Conservation (phyloP, 1,140 invertebrate genomes). For the Meloidogyne hapla region DNA sequence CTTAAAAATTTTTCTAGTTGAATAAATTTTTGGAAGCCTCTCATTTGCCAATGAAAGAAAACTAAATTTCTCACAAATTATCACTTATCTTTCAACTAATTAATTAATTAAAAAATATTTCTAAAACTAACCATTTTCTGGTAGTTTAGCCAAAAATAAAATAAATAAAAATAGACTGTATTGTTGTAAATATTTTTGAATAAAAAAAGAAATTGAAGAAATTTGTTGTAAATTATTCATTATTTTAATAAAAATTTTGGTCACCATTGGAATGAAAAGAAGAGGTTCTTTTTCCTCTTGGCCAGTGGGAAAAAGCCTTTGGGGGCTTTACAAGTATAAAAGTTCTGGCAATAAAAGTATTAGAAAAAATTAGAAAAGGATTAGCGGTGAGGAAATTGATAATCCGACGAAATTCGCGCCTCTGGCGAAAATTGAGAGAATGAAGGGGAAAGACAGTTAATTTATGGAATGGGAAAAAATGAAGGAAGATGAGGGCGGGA, state of each 20-base stretch:
- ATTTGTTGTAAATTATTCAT: background rate
- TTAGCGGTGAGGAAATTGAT: conserved; percentile 16
- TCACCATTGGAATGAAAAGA: background rate
- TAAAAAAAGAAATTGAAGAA: conserved; percentile 6
- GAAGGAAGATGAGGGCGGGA: background rate
- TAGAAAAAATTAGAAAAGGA: conserved; percentile 1
- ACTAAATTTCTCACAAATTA: too few relatives aligned
- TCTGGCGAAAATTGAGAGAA: background rate
- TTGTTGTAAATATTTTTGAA: conserved; percentile 9
- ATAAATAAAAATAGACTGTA: conserved; percentile 8
- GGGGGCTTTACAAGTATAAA: background rate
- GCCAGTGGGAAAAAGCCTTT: conserved; percentile 2
- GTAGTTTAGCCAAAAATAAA: background rate
- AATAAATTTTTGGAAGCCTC: too few relatives aligned
- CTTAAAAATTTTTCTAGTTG: too few relatives aligned
- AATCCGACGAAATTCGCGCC: conserved; percentile 22
- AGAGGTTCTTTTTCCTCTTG: background rate
- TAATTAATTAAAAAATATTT: too few relatives aligned
- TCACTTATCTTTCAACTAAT: too few relatives aligned
- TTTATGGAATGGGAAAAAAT: conserved; percentile 31
- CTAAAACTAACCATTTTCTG: conserved; percentile 18
- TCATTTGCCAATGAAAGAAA: too few relatives aligned
- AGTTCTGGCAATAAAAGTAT: background rate
- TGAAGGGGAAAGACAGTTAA: conserved; percentile 12
- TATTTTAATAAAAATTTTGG: background rate